A percentile compares a stretch with the other conserved stretches of the same genome.
Conservation (phyloP, 2,888 invertebrate genomes). For the Monoplex corrugatus region DNA sequence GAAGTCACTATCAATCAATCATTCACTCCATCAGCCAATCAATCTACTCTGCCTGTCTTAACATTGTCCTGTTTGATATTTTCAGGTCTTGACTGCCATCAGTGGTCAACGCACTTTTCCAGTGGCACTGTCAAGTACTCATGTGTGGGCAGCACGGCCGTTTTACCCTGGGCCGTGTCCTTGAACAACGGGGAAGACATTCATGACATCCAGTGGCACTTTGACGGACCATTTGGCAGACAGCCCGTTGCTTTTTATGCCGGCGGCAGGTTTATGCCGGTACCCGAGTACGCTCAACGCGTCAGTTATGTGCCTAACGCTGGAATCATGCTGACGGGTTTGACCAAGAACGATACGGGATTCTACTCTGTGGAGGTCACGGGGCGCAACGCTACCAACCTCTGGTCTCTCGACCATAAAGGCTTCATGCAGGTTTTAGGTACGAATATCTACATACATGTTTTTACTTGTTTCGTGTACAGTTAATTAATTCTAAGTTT, state of each 20-base stretch:
- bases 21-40: too few relatives aligned
- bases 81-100: neutral
- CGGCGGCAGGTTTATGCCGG: neutral
- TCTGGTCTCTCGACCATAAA: neutral
- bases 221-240: neutral
- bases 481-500: too few relatives aligned
- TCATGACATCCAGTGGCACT: constrained; percentile 19
- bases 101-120: neutral
- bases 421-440: neutral
- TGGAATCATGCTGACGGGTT: neutral
- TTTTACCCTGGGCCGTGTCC: constrained; percentile 11
- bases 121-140: neutral
- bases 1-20: too few relatives aligned
- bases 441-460: neutral
- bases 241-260: neutral
- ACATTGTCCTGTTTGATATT: too few relatives aligned
- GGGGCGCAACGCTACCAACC: neutral
- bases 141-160: neutral
- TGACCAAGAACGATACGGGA: neutral
- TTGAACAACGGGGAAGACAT: neutral
- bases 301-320: constrained; percentile 22
- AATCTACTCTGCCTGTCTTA: too few relatives aligned
- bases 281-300: neutral
- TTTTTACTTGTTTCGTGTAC: too few relatives aligned
- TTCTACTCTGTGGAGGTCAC: constrained; percentile 30